Evolutionary conservation across 2,797 vertebrate genomes (phyloP).

Genomic region (Leuciscus waleckii): DNA sequence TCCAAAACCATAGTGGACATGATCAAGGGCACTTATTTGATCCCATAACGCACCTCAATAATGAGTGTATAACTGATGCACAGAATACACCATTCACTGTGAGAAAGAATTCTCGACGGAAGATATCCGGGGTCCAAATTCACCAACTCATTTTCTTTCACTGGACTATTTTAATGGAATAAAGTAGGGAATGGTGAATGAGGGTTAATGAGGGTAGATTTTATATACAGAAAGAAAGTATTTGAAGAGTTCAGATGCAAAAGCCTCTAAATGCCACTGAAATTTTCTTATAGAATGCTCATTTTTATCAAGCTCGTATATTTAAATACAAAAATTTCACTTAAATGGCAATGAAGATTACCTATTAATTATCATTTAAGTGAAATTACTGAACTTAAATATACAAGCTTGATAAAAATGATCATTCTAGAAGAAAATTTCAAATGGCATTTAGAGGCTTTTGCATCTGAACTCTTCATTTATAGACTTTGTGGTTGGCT

Average conservation of each 20-base stretch:
- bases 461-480: too few relatives aligned
- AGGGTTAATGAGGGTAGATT: not conserved
- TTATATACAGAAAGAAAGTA: not conserved
- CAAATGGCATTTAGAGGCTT: too few relatives aligned
- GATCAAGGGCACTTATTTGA: conserved; percentile 1
- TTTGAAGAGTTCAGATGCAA: too few relatives aligned
- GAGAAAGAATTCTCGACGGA: not conserved
- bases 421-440: too few relatives aligned
- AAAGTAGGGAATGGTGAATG: not conserved
- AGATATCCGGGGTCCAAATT: not conserved
- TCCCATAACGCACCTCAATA: not conserved
- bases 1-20: not conserved
- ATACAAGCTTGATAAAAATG: too few relatives aligned
- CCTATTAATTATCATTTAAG: too few relatives aligned
- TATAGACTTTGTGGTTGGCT: not conserved
- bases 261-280: too few relatives aligned
- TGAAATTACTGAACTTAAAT: too few relatives aligned
- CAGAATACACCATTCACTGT: not conserved
- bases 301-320: too few relatives aligned
- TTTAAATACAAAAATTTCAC: too few relatives aligned
- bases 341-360: too few relatives aligned
- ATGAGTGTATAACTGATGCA: not conserved
- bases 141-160: not conserved
- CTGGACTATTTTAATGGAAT: not conserved
- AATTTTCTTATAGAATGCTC: too few relatives aligned